These are phyloP conservation scores for Hypercompe scribonia DNA, from an alignment of 2,888 invertebrate species.

Conservation along the genomic window DNA sequence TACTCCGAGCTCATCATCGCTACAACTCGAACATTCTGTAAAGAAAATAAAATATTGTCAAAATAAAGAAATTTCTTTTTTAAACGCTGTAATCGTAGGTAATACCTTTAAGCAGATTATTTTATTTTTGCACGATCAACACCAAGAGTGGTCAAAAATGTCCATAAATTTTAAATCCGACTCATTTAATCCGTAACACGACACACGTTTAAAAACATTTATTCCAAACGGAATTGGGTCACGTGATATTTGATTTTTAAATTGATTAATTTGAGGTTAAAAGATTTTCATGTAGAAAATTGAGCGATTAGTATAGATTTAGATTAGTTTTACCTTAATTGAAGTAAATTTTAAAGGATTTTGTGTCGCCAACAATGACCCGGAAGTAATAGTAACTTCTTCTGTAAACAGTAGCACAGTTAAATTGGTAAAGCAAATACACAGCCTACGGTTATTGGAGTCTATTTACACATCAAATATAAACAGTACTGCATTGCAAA, in stretches of 20 bases:
- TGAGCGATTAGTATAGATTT: conserved; percentile 12
- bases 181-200: conserved; percentile 22
- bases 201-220: conserved; percentile 27
- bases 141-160: conserved; percentile 1
- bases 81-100: background rate
- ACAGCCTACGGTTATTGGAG: background rate
- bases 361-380: background rate
- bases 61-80: background rate
- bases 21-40: conserved; percentile 93
- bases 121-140: conserved; percentile 1
- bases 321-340: conserved; percentile 10
- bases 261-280: conserved; percentile 19
- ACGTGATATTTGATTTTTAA: conserved; percentile 16
- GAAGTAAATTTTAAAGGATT: background rate
- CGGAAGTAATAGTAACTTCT: background rate
- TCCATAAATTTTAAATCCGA: conserved; percentile 25
- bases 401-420: background rate
- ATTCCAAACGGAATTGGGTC: conserved; percentile 23
- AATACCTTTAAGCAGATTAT: background rate
- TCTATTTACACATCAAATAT: background rate
- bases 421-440: background rate
- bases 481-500: background rate
- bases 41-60: conserved; percentile 21
- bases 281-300: conserved; percentile 22
- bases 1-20: conserved; percentile 89